Evolutionary conservation across 2,888 invertebrate species (phyloP).

Genomic region (Watsonalla binaria): DNA sequence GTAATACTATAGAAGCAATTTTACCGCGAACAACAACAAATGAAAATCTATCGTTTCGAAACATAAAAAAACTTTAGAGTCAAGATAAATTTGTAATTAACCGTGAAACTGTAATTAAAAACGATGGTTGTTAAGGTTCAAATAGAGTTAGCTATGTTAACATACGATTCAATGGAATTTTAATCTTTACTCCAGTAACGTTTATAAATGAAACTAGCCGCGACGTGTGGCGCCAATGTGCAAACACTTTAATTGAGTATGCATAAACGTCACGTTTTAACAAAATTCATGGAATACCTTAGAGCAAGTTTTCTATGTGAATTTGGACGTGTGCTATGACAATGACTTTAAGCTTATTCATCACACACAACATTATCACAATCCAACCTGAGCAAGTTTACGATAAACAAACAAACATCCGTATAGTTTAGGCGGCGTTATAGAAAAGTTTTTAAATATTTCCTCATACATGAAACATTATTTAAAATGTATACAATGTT

Average conservation of each 20-base stretch:
- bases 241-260: slow-evolving; percentile 68
- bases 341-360: slow-evolving; percentile 10
- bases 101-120: slow-evolving; percentile 44
- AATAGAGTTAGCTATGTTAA: slow-evolving; percentile 24
- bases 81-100: slow-evolving; percentile 32
- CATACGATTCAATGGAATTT: slow-evolving; percentile 47
- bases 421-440: not conserved
- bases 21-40: slow-evolving; percentile 44
- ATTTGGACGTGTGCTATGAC: slow-evolving; percentile 4
- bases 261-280: slow-evolving; percentile 63
- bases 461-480: too few relatives aligned
- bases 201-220: slow-evolving; percentile 54
- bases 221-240: slow-evolving; percentile 64
- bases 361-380: slow-evolving; percentile 5
- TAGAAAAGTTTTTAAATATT: too few relatives aligned
- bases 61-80: slow-evolving; percentile 23
- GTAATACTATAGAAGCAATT: slow-evolving; percentile 31
- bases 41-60: slow-evolving; percentile 8
- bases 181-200: slow-evolving; percentile 51
- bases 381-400: not conserved
- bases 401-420: not conserved
- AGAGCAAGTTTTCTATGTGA: slow-evolving; percentile 9
- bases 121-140: slow-evolving; percentile 25
- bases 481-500: too few relatives aligned
- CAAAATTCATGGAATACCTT: slow-evolving; percentile 41